Percentiles rank a stretch among this genome's conserved stretches.
phyloP scores from a whole-genome alignment of 2,797 vertebrate species.

The Paguma larvata region DNA sequence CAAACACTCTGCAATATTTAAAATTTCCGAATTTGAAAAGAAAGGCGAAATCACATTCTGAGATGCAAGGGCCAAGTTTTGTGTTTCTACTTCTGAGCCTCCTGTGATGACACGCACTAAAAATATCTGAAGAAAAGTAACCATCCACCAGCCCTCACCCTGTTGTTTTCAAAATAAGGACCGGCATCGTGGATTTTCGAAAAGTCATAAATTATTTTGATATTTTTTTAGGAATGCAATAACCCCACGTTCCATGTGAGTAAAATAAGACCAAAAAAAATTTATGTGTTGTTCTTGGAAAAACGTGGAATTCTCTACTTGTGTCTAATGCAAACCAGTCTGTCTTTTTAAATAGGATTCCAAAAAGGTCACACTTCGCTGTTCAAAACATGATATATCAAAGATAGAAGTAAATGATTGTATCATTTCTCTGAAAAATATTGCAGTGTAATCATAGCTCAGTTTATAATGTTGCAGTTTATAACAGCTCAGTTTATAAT shows the following conservation, averaged over 20 bases:
- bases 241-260: slow-evolving; percentile 53
- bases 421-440: slow-evolving; percentile 32
- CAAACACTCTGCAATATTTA: no score
- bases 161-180: background rate
- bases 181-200: slow-evolving; percentile 24
- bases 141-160: background rate
- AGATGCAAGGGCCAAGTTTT: background rate
- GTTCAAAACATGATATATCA: background rate
- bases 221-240: slow-evolving; percentile 59
- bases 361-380: background rate
- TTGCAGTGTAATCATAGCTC: background rate
- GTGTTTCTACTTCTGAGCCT: background rate
- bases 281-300: slow-evolving; percentile 45
- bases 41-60: background rate
- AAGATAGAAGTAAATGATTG: slow-evolving; percentile 32
- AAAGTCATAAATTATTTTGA: slow-evolving; percentile 46
- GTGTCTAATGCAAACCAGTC: background rate
- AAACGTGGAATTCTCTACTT: slow-evolving; percentile 54
- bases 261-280: slow-evolving; percentile 55
- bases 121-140: background rate
- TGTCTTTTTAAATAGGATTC: background rate
- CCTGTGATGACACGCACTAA: background rate
- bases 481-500: background rate
- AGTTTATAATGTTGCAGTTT: no score
- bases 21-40: no score